Evolutionary conservation across 2,113 vertebrate species (phyloP).

Genomic region (Paramisgurnus dabryanus): DNA sequence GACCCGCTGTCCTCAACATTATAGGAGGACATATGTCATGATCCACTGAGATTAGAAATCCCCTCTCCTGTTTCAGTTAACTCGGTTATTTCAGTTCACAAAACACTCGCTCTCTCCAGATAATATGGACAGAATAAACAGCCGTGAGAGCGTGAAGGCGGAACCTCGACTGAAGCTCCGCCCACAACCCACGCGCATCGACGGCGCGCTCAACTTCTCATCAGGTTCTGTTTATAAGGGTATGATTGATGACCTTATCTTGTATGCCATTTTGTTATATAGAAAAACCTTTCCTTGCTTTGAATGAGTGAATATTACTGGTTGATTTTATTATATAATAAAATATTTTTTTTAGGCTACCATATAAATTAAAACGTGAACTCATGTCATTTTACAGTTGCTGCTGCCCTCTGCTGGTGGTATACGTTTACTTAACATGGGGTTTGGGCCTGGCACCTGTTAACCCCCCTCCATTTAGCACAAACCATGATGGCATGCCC

Average conservation of each 20-base stretch:
- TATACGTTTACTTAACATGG: too few species aligned
- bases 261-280: too few species aligned
- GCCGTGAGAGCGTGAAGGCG: neutral
- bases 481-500: too few species aligned
- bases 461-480: too few species aligned
- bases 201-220: neutral
- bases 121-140: neutral
- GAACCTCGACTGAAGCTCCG: neutral
- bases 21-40: neutral
- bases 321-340: too few species aligned
- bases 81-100: neutral
- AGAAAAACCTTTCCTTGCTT: too few species aligned
- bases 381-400: neutral
- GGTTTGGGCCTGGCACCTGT: too few species aligned
- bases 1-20: neutral
- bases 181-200: neutral
- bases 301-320: too few species aligned
- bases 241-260: neutral
- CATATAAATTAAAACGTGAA: too few species aligned
- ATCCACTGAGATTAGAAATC: neutral
- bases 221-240: neutral
- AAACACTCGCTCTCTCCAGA: neutral
- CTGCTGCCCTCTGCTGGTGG: neutral
- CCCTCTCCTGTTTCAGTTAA: neutral
- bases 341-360: too few species aligned